Evolutionary conservation across 2,113 vertebrate genomes (phyloP).

Genomic region (Burhinus oedicnemus): DNA sequence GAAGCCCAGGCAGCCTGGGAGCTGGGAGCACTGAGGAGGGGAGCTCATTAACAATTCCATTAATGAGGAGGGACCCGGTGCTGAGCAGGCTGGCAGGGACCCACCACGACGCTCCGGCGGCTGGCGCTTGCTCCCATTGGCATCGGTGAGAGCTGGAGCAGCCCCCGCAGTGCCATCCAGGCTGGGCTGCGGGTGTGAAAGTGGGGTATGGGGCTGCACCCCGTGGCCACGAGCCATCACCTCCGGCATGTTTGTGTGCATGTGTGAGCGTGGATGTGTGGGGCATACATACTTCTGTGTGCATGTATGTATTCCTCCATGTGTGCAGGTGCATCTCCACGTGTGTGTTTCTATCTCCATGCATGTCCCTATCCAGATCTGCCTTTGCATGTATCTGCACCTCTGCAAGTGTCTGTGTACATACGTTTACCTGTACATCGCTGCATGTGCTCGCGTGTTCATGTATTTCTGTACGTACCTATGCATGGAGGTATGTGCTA

Average conservation of each 20-base stretch:
- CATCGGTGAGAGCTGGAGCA: not conserved
- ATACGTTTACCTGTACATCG: not conserved
- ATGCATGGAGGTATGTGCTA: accelerated
- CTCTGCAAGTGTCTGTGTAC: too few relatives aligned
- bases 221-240: too few relatives aligned
- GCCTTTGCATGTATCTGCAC: too few relatives aligned
- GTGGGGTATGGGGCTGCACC: not conserved
- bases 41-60: not conserved
- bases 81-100: not conserved
- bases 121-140: not conserved
- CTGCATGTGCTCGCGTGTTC: accelerated
- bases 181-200: not conserved
- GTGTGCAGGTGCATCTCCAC: not conserved
- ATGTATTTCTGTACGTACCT: accelerated
- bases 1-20: not conserved
- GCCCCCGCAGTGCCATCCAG: not conserved
- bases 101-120: not conserved
- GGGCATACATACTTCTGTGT: not conserved
- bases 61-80: not conserved
- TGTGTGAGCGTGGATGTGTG: too few relatives aligned
- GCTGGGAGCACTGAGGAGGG: not conserved
- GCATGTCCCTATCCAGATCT: too few relatives aligned
- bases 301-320: accelerated
- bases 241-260: not conserved
- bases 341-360: too few relatives aligned